These are phyloP conservation scores for Oreochromis niloticus DNA, from an alignment of 2,113 vertebrate species.

Conservation along the genomic window DNA sequence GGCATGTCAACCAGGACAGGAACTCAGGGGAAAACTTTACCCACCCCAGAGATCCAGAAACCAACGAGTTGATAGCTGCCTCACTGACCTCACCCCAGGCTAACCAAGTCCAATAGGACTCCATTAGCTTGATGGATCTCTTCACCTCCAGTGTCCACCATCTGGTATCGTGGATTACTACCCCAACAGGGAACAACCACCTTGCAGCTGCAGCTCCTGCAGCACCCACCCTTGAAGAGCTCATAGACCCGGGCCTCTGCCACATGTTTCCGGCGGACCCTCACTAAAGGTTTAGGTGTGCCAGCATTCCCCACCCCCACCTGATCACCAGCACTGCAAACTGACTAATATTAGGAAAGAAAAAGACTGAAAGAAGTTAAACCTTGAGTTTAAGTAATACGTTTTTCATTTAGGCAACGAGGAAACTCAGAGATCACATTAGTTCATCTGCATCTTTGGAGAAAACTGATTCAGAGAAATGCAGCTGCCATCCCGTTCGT, in stretches of 20 bases:
- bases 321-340: not conserved
- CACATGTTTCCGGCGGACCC: not conserved
- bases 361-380: not conserved
- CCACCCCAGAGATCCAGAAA: not conserved
- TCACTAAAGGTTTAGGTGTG: not conserved
- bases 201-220: not conserved
- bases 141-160: not conserved
- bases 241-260: not conserved
- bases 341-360: not conserved
- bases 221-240: not conserved
- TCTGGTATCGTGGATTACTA: not conserved
- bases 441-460: not conserved
- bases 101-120: not conserved
- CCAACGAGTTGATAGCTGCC: not conserved
- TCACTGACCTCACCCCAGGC: not conserved
- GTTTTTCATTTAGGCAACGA: not conserved
- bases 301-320: not conserved
- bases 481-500: not conserved
- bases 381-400: not conserved
- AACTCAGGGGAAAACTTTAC: not conserved
- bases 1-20: not conserved
- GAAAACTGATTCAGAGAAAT: fast-evolving
- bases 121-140: not conserved
- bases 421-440: not conserved
- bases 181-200: not conserved